Evolutionary conservation across 2,797 vertebrate species (phyloP), one percentile per base, ranked within the genome.

Genomic region (Rhynchotus rufescens): DNA sequence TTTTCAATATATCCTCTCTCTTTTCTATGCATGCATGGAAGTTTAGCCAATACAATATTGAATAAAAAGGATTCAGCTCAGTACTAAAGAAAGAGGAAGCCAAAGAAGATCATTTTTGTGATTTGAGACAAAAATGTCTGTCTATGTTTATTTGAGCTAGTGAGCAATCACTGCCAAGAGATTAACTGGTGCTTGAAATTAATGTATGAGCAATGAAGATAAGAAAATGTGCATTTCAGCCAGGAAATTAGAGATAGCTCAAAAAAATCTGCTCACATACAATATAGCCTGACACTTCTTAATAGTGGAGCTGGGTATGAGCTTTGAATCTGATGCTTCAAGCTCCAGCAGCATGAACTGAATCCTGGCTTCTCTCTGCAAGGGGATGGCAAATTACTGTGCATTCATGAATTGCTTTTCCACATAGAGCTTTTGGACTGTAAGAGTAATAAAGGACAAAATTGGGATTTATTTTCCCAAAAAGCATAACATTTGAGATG

Each of bases 291-390:
- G 67, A 26, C 14, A 61, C 54, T 72, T 26, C 36, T 65, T 86
- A 42, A 62, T 23, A 80, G 73, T 1, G 1, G 22, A 28, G 61
- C 17, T 56, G 23, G 8, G 14, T 6, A 3, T 51, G 80, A 72
- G 23, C 44, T 77, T 72, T 72, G 36, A 66, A 52, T 81, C 14
- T 60, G 59, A 20, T 71, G 9, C 34, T 89, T 81, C 30, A 5
- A 16, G n/a, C 9, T 82, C 32, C 3, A 0, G 0, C 68, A 45
- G 20, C 36, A n/a, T 38, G 65, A 61, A 54, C 0, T n/a, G 67
- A 65, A 26, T 79, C 75, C n/a, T 61, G 42, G 12, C 10, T 74
- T 60, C 42, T 3, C 61, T 92, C 54, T 69, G 34, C 30, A 71
- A 84, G 36, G 6, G 82, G 47, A 77, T 68, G 9, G 12, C 19